Percentiles rank a stretch among this genome's conserved stretches.
phyloP scores from a whole-genome alignment of 1,140 invertebrate species.

The Archivesica marissinica region DNA sequence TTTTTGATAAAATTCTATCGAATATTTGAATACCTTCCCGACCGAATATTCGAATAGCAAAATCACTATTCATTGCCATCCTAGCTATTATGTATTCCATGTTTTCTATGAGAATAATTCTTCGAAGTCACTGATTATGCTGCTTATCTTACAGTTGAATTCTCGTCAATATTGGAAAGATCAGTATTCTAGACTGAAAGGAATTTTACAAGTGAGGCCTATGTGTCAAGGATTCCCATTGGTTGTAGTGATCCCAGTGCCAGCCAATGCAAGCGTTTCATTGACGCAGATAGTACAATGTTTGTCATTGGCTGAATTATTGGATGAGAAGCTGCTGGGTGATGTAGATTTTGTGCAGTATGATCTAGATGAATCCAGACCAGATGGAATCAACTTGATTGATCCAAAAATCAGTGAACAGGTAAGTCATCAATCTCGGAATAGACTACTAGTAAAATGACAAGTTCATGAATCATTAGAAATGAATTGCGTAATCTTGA shows the following conservation, averaged over 20 bases:
- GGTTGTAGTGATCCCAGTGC: slow-evolving; percentile 70
- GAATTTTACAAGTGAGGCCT: slow-evolving; percentile 72
- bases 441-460: no score
- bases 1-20: no score
- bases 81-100: no score
- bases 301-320: slow-evolving; percentile 66
- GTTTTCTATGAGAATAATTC: no score
- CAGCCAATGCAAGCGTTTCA: slow-evolving; percentile 56
- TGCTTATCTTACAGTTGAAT: not conserved
- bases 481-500: no score
- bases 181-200: slow-evolving; percentile 66
- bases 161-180: slow-evolving; percentile 68
- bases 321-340: slow-evolving; percentile 67
- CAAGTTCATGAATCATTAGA: no score
- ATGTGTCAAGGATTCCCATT: slow-evolving; percentile 71
- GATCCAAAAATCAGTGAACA: slow-evolving; percentile 60
- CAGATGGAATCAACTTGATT: slow-evolving; percentile 56
- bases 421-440: no score
- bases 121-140: no score
- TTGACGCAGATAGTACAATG: slow-evolving; percentile 48
- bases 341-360: slow-evolving; percentile 55
- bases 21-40: no score
- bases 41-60: no score
- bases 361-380: slow-evolving; percentile 21
- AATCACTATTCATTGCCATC: no score